These are phyloP conservation scores for Ianthella basta DNA, from an alignment of 37 sponge, comb jelly and placozoan species.

Conservation along the genomic window DNA sequence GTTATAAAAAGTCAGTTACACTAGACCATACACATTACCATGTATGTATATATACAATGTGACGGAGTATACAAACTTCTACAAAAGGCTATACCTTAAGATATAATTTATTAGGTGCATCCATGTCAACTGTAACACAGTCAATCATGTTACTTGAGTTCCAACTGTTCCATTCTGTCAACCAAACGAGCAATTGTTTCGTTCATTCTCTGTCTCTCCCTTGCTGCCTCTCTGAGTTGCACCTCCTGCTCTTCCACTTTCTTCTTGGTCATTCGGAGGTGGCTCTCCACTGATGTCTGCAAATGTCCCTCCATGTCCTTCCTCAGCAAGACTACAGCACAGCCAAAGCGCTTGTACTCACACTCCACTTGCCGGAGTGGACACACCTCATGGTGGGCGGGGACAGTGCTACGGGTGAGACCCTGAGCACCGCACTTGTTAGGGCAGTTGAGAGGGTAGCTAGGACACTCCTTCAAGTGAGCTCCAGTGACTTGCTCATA, in stretches of 20 bases:
- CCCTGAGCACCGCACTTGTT: constrained; percentile 50
- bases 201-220: no score
- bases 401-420: constrained; percentile 34
- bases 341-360: constrained; percentile 45
- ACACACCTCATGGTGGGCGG: constrained; percentile 49
- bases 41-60: no score
- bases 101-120: no score
- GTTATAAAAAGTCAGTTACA: no score
- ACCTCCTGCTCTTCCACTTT: constrained; percentile 29
- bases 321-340: constrained; percentile 38
- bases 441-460: constrained; percentile 55
- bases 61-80: no score
- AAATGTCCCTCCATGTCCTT: constrained; percentile 54
- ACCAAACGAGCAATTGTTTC: no score
- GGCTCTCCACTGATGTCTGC: constrained; percentile 11
- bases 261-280: constrained; percentile 45
- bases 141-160: no score
- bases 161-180: no score
- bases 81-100: no score
- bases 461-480: constrained; percentile 53
- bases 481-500: constrained; percentile 37
- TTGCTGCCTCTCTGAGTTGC: no score
- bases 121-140: no score
- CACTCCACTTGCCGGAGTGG: constrained; percentile 35
- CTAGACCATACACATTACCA: no score